These are phyloP conservation scores for Mimachlamys varia DNA, from an alignment of 2,888 invertebrate species.

Conservation along the genomic window DNA sequence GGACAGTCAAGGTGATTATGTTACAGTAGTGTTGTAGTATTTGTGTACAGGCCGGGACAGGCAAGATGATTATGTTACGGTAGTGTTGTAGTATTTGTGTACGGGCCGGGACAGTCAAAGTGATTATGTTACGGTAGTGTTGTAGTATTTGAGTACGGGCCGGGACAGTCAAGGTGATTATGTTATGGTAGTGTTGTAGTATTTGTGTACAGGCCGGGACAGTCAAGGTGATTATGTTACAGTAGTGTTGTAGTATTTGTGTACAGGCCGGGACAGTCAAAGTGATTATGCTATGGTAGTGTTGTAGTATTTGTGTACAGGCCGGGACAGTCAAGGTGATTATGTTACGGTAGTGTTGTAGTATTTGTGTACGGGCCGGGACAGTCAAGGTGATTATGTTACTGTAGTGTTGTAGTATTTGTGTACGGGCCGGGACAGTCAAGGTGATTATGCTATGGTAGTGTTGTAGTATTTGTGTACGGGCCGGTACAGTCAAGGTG, in stretches of 20 bases:
- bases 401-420: background rate
- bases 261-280: background rate
- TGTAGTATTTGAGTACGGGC: background rate
- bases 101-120: background rate
- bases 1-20: too few species aligned
- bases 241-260: background rate
- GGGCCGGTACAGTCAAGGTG: background rate
- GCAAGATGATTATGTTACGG: too few species aligned
- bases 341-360: background rate
- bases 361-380: background rate
- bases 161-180: too few species aligned
- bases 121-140: too few species aligned
- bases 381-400: too few species aligned
- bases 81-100: background rate
- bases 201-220: background rate
- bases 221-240: too few species aligned
- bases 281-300: too few species aligned
- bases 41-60: background rate
- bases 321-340: background rate
- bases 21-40: background rate
- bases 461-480: constrained; percentile 1
- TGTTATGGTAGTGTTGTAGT: background rate
- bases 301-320: background rate
- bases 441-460: too few species aligned
- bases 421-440: background rate